Conservation (phyloP, 1,140 invertebrate species). For the Drepana arcuata region DNA sequence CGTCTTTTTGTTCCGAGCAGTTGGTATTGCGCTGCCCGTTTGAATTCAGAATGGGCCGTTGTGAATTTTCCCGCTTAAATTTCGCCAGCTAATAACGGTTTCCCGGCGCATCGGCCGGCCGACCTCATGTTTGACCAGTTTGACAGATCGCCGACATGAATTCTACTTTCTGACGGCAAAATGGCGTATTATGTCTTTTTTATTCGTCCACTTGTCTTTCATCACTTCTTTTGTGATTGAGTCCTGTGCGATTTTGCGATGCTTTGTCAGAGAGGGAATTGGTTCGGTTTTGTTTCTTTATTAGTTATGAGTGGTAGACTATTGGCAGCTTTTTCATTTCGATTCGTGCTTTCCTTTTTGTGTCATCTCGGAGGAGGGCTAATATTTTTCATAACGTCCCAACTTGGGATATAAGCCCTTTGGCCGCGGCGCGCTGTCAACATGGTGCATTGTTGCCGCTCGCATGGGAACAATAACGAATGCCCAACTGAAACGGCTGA, state of each 20-base stretch:
- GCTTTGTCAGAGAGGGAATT: constrained; percentile 52
- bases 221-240: constrained; percentile 65
- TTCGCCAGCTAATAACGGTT: constrained; percentile 53
- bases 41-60: constrained; percentile 27
- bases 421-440: no score
- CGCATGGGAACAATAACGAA: no score
- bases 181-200: constrained; percentile 65
- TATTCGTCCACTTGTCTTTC: constrained; percentile 60
- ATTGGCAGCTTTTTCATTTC: background rate
- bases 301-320: constrained; percentile 30
- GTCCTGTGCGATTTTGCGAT: constrained; percentile 52
- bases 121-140: constrained; percentile 58
- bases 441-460: no score
- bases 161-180: constrained; percentile 60
- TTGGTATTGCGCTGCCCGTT: constrained; percentile 35
- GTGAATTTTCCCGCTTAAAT: constrained; percentile 27
- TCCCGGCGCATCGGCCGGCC: constrained; percentile 37
- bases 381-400: no score
- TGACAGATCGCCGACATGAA: constrained; percentile 65
- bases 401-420: no score
- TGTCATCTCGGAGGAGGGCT: no score
- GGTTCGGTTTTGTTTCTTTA: constrained; percentile 53
- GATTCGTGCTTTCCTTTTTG: background rate
- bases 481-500: no score
- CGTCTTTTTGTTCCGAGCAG: constrained; percentile 60